phyloP scores from a whole-genome alignment of 2,888 invertebrate species.

The Cosmia pyralina region DNA sequence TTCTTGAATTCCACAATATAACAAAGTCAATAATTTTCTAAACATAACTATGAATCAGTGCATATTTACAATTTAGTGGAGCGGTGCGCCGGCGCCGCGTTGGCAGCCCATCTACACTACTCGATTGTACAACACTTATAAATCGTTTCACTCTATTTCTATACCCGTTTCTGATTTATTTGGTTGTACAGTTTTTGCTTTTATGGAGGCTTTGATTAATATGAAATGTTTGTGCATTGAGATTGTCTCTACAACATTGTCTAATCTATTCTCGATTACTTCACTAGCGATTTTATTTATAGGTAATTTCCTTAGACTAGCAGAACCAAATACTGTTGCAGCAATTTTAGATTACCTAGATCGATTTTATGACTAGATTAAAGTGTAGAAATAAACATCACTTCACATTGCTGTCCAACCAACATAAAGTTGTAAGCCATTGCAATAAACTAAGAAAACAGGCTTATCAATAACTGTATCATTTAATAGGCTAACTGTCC shows the following conservation, averaged over 20 bases:
- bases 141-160: conserved; percentile 63
- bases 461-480: conserved; percentile 66
- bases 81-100: conserved; percentile 66
- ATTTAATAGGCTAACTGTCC: conserved; percentile 63
- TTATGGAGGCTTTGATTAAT: conserved; percentile 55
- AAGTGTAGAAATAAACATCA: conserved; percentile 56
- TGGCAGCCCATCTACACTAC: conserved; percentile 63
- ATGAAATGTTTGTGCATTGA: conserved; percentile 24
- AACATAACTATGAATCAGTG: conserved; percentile 75
- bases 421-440: conserved; percentile 55
- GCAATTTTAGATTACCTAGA: conserved; percentile 46
- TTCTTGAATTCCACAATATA: conserved; percentile 54
- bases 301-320: conserved; percentile 25
- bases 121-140: conserved; percentile 60
- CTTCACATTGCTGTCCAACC: conserved; percentile 48
- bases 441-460: conserved; percentile 65
- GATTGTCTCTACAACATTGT: conserved; percentile 23
- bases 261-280: conserved; percentile 24
- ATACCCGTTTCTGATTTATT: conserved; percentile 59
- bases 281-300: conserved; percentile 13
- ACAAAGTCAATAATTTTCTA: conserved; percentile 72
- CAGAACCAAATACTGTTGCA: conserved; percentile 37
- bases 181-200: conserved; percentile 58
- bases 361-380: conserved; percentile 52
- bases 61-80: conserved; percentile 68